Percentiles rank a stretch among this genome's conserved stretches.
phyloP scores from a whole-genome alignment of 2,797 vertebrate species.

The Coregonus ussuriensis region DNA sequence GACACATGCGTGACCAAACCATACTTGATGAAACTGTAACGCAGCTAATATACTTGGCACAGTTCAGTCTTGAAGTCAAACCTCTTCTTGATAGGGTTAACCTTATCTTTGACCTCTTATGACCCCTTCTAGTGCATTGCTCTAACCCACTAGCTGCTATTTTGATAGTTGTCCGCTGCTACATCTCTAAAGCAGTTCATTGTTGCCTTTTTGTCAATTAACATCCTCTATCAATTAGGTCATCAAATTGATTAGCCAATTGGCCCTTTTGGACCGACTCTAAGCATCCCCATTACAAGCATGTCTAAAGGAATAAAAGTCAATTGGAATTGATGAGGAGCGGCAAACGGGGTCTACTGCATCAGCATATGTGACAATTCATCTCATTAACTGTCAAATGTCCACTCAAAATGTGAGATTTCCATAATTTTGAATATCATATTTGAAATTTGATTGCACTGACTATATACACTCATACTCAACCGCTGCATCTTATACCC shows the following conservation, averaged over 20 bases:
- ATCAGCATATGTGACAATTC: conserved; percentile 67
- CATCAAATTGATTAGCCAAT: conserved; percentile 83
- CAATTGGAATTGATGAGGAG: conserved; percentile 79
- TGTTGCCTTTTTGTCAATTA: conserved; percentile 86
- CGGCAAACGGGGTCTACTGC: conserved; percentile 63
- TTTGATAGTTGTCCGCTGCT: conserved; percentile 81
- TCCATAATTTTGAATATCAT: conserved; percentile 56
- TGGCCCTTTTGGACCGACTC: conserved; percentile 78
- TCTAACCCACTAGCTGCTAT: conserved; percentile 79
- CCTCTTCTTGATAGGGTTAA: neutral
- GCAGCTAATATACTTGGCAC: conserved; percentile 2
- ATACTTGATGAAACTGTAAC: conserved; percentile 6
- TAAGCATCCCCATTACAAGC: conserved; percentile 84
- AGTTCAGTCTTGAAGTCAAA: neutral
- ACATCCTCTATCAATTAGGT: conserved; percentile 85
- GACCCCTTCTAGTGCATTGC: conserved; percentile 74
- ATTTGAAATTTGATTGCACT: conserved; percentile 72
- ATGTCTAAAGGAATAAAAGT: conserved; percentile 81
- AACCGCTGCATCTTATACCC: conserved; percentile 32
- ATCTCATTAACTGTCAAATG: conserved; percentile 54
- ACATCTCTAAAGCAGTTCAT: conserved; percentile 82
- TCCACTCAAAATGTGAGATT: conserved; percentile 58
- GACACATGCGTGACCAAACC: neutral
- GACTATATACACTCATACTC: conserved; percentile 38
- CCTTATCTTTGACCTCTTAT: conserved; percentile 37